Conservation (phyloP, 2,888 invertebrate species). For the Tenthredo distinguenda region DNA sequence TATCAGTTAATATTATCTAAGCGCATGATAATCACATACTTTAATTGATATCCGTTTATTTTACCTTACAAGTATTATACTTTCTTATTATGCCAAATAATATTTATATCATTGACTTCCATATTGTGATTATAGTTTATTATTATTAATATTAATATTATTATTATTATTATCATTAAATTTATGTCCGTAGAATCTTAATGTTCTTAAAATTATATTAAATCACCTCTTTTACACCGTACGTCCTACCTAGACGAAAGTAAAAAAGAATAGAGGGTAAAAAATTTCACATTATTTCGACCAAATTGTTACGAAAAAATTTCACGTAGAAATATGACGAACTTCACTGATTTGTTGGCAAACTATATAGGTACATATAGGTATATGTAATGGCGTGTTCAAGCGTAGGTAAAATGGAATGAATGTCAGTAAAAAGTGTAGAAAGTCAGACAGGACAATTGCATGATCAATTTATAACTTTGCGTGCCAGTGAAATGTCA, state of each 20-base stretch:
- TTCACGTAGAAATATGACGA: not conserved
- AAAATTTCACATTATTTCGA: not conserved
- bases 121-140: constrained; percentile 10
- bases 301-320: not conserved
- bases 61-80: not conserved
- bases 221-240: not conserved
- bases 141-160: constrained; percentile 17
- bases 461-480: constrained; percentile 61
- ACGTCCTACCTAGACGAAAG: not conserved
- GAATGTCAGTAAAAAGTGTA: constrained; percentile 30
- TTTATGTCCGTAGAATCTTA: constrained; percentile 20
- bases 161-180: constrained; percentile 35
- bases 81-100: not conserved
- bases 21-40: not conserved
- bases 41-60: not conserved
- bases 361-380: no score
- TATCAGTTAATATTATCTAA: not conserved
- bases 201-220: not conserved
- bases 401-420: not conserved
- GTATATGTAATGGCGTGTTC: constrained; percentile 9
- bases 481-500: constrained; percentile 16
- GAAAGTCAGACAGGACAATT: constrained; percentile 55
- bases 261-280: not conserved
- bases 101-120: constrained; percentile 11
- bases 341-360: not conserved